Evolutionary conservation across 30 jellyfish, hydroid and myxozoan genomes (phyloP).

Genomic region (Calvadosia cruxmelitensis): DNA sequence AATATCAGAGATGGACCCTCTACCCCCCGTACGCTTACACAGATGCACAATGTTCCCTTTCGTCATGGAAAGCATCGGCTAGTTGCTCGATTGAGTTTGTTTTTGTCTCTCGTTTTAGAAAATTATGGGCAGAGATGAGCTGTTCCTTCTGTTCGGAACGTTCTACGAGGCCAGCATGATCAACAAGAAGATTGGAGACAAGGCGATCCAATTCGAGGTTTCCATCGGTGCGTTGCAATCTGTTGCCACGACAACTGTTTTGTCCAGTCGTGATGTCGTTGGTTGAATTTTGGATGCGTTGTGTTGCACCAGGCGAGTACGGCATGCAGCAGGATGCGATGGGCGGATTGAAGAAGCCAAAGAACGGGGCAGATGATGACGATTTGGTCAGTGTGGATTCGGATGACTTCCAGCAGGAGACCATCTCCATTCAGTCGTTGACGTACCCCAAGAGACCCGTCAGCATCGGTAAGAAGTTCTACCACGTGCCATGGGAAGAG

Average conservation of each 20-base stretch:
- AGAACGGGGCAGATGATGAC: conserved; percentile 6
- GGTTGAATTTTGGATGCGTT: too few species aligned
- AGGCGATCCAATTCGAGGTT: conserved; percentile 67
- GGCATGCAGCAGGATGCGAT: conserved; percentile 61
- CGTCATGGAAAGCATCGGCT: background rate
- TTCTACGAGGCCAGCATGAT: conserved; percentile 91
- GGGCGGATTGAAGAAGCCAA: conserved; percentile 8
- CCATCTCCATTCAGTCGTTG: conserved; percentile 36
- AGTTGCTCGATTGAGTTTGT: too few species aligned
- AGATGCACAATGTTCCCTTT: background rate
- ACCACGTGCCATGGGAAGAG: conserved; percentile 50
- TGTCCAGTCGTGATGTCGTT: too few species aligned
- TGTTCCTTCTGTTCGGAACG: conserved; percentile 50
- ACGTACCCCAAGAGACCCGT: conserved; percentile 51
- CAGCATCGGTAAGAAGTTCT: conserved; percentile 49
- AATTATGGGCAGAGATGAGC: conserved; percentile 30
- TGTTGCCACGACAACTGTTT: too few species aligned
- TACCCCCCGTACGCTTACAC: conserved; percentile 32
- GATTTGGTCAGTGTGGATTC: conserved; percentile 31
- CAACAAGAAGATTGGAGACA: conserved; percentile 71
- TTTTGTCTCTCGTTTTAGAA: conserved; percentile 19
- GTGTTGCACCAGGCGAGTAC: conserved; percentile 47
- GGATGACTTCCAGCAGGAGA: conserved; percentile 28
- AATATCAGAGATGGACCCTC: conserved; percentile 27
- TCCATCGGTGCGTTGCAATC: conserved; percentile 78